Evolutionary conservation across 2,797 vertebrate genomes (phyloP).

Genomic region (Streptopelia turtur): DNA sequence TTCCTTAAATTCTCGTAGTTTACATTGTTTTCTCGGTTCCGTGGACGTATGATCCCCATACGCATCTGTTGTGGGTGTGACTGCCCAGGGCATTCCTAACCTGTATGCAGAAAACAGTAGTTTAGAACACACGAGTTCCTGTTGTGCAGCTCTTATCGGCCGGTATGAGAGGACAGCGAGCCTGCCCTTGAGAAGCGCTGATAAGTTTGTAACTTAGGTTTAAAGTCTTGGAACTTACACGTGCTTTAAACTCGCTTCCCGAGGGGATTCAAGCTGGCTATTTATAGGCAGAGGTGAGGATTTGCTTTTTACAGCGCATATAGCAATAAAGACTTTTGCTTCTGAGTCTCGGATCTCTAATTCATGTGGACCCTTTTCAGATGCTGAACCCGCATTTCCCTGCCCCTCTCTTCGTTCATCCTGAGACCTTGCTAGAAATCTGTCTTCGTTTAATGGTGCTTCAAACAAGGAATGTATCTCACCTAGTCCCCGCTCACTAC

Average conservation of each 20-base stretch:
- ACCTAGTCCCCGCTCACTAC: slow-evolving; percentile 46
- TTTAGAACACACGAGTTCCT: slow-evolving; percentile 57
- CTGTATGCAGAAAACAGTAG: slow-evolving; percentile 53
- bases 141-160: slow-evolving; percentile 65
- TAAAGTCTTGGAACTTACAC: slow-evolving; percentile 64
- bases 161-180: slow-evolving; percentile 74
- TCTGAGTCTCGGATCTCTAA: not conserved
- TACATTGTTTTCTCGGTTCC: slow-evolving; percentile 70
- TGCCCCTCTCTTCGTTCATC: not conserved
- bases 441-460: slow-evolving; percentile 75
- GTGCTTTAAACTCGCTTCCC: slow-evolving; percentile 67
- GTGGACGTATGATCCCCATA: slow-evolving; percentile 81
- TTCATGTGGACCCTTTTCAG: slow-evolving; percentile 11
- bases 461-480: slow-evolving; percentile 75
- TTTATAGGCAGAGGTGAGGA: slow-evolving; percentile 53
- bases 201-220: slow-evolving; percentile 67
- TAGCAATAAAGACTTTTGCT: slow-evolving; percentile 73
- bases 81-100: slow-evolving; percentile 75
- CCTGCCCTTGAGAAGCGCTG: slow-evolving; percentile 78
- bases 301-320: slow-evolving; percentile 68
- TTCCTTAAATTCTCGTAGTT: slow-evolving; percentile 75
- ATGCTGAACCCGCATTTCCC: not conserved
- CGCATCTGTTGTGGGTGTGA: slow-evolving; percentile 77
- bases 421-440: slow-evolving; percentile 53
- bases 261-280: slow-evolving; percentile 54